A percentile compares a stretch with the other conserved stretches of the same genome.
phyloP scores from a whole-genome alignment of 2,888 invertebrate genomes.

The Trisateles emortualis region DNA sequence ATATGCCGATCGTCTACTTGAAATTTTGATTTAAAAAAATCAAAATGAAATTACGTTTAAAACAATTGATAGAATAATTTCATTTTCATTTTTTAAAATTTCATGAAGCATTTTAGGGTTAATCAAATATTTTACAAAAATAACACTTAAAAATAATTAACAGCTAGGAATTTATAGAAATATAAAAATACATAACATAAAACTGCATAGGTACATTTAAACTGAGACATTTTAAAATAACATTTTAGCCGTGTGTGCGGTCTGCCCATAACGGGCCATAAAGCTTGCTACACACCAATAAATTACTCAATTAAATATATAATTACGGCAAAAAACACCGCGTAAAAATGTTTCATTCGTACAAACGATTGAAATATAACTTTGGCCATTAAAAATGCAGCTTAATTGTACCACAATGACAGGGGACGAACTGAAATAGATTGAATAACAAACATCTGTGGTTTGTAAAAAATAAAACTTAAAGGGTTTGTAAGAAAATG shows the following conservation, averaged over 20 bases:
- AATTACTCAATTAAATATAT: conserved; percentile 73
- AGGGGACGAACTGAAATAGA: conserved; percentile 77
- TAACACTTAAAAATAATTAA: neutral
- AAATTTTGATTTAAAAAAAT: too few relatives aligned
- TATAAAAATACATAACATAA: conserved; percentile 2
- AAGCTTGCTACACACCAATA: conserved; percentile 64
- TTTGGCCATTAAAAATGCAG: conserved; percentile 67
- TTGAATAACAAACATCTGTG: conserved; percentile 80
- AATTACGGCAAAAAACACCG: conserved; percentile 68
- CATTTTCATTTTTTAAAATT: too few relatives aligned
- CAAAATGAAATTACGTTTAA: too few relatives aligned
- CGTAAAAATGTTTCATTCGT: conserved; percentile 41
- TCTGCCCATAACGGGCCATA: conserved; percentile 47
- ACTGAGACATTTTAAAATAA: conserved; percentile 25
- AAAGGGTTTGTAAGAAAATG: conserved; percentile 24
- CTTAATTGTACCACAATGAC: conserved; percentile 81
- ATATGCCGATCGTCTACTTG: too few relatives aligned
- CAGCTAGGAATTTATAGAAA: neutral
- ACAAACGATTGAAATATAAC: conserved; percentile 70
- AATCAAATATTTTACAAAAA: neutral
- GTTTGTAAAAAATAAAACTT: conserved; percentile 66
- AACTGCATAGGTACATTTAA: neutral
- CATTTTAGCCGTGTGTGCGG: conserved; percentile 35
- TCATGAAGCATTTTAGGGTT: conserved; percentile 5
- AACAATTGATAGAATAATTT: too few relatives aligned